Conservation (phyloP, 2,888 invertebrate genomes). For the Protonemura montana region DNA sequence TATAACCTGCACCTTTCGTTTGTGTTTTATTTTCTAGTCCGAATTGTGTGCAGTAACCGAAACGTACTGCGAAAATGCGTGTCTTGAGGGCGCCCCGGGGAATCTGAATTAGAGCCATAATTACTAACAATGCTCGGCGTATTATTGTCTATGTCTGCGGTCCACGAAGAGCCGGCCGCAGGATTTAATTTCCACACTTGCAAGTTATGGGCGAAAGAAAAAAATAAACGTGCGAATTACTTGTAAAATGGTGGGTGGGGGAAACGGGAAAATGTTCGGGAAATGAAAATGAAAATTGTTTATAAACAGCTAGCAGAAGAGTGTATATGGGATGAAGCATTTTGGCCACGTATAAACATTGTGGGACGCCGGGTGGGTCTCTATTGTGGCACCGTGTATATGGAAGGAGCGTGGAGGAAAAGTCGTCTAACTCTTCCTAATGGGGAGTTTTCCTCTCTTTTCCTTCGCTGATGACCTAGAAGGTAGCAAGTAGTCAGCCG, state of each 20-base stretch:
- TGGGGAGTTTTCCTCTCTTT: slow-evolving; percentile 19
- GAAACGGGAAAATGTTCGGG: background rate
- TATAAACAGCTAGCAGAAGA: background rate
- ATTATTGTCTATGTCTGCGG: slow-evolving; percentile 12
- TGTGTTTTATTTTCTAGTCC: background rate
- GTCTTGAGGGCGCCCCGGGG: slow-evolving; percentile 20
- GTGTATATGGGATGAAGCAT: background rate
- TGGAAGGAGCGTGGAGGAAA: background rate
- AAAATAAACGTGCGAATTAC: slow-evolving; percentile 9
- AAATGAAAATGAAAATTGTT: slow-evolving; percentile 23
- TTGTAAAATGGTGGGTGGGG: background rate
- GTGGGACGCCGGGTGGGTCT: background rate
- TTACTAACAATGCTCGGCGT: slow-evolving; percentile 15
- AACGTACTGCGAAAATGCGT: slow-evolving; percentile 9
- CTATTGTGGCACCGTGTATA: background rate
- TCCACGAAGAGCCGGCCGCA: background rate
- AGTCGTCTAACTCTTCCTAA: slow-evolving; percentile 14
- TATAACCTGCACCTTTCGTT: background rate
- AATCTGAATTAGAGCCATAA: slow-evolving; percentile 13
- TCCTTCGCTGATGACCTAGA: slow-evolving; percentile 19
- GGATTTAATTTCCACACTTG: slow-evolving; percentile 31
- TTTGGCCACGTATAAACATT: background rate
- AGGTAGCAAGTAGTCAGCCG: slow-evolving; percentile 16
- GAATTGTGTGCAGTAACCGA: background rate
- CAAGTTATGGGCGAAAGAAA: slow-evolving; percentile 19